phyloP scores from a whole-genome alignment of 1,140 invertebrate species.

The Apocrypta bakeri region DNA sequence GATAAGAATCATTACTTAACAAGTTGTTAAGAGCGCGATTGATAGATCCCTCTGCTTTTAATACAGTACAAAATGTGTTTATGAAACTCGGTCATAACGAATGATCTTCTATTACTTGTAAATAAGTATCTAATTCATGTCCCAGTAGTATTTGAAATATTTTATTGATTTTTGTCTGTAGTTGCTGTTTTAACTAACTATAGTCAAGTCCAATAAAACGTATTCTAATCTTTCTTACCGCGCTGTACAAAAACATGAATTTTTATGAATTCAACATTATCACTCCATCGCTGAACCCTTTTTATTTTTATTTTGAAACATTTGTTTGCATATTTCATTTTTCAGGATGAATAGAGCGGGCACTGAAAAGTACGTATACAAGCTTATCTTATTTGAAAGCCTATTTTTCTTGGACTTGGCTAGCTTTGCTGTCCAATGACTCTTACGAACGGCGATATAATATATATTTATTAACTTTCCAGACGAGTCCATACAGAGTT shows the following conservation, averaged over 20 bases:
- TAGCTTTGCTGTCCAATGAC: constrained; percentile 9
- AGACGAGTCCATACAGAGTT: constrained; percentile 88
- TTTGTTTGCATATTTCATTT: constrained; percentile 47
- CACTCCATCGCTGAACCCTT: background rate
- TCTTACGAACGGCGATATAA: background rate
- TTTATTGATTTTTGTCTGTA: too few relatives aligned
- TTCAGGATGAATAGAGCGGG: constrained; percentile 46
- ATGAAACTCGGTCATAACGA: background rate
- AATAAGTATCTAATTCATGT: too few relatives aligned
- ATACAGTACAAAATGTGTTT: too few relatives aligned
- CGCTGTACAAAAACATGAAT: background rate
- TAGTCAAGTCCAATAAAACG: background rate
- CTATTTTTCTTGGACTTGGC: background rate
- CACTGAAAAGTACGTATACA: constrained; percentile 38
- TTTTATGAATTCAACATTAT: background rate
- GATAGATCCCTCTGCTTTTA: too few relatives aligned
- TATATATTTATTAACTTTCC: constrained; percentile 48
- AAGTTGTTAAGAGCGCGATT: too few relatives aligned
- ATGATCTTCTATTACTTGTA: background rate
- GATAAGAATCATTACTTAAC: too few relatives aligned
- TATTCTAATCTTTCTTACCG: background rate
- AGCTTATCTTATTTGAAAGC: background rate
- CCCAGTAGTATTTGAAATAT: too few relatives aligned
- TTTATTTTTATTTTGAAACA: constrained; percentile 6
- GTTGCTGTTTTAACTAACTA: background rate